Evolutionary conservation across 2,797 vertebrate species (phyloP).

Genomic region (Schizothorax lantsangensis): DNA sequence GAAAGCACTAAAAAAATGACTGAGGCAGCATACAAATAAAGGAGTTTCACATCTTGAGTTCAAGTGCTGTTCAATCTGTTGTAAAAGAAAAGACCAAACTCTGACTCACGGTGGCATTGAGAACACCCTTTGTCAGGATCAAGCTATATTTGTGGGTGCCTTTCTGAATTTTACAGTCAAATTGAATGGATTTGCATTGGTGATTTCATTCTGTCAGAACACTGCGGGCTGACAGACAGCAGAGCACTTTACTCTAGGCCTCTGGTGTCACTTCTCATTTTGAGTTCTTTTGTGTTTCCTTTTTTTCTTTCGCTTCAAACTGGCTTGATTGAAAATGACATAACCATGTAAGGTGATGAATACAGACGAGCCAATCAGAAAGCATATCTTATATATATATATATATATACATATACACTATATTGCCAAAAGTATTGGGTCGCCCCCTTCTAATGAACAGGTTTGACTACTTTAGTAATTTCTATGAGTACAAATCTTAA

Average conservation of each 20-base stretch:
- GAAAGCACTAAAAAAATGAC: not conserved
- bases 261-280: conserved; percentile 30
- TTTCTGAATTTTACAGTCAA: conserved; percentile 50
- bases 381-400: not conserved
- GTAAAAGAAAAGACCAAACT: conserved; percentile 12
- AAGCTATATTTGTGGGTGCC: conserved; percentile 21
- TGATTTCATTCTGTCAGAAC: conserved; percentile 21
- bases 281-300: not conserved
- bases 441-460: no score
- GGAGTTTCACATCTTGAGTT: not conserved
- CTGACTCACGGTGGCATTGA: not conserved
- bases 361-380: conserved; percentile 5
- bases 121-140: conserved; percentile 18
- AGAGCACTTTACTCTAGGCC: not conserved
- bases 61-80: not conserved
- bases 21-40: not conserved
- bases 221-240: not conserved
- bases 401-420: no score
- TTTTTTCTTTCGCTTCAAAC: not conserved
- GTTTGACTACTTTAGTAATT: no score
- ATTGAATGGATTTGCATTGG: conserved; percentile 48
- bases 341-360: not conserved
- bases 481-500: no score
- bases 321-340: conserved; percentile 30
- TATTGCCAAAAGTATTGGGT: no score